These are phyloP conservation scores for Zosterops borbonicus DNA, from an alignment of 2,113 vertebrate species.

Conservation along the genomic window DNA sequence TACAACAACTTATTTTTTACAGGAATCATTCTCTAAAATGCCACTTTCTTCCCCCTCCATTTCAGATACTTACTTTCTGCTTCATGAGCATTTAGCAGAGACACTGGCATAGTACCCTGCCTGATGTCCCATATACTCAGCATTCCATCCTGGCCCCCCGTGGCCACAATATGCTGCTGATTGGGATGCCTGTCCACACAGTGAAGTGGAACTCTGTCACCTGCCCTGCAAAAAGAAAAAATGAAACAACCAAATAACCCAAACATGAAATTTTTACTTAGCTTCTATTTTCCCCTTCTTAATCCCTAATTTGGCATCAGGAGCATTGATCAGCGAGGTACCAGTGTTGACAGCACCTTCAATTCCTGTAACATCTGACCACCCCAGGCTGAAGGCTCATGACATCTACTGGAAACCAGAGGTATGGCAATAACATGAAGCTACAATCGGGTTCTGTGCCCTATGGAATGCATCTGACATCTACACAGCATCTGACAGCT, in stretches of 20 bases:
- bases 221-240: constrained; percentile 73
- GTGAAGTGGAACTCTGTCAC: constrained; percentile 90
- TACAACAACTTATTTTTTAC: not conserved
- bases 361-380: not conserved
- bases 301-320: not conserved
- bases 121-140: constrained; percentile 96
- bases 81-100: constrained; percentile 93
- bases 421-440: not conserved
- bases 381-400: not conserved
- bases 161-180: constrained; percentile 95
- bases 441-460: not conserved
- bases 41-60: not conserved
- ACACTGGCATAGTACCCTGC: constrained; percentile 87
- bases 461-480: not conserved
- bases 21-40: not conserved
- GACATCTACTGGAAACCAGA: not conserved
- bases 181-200: constrained; percentile 95
- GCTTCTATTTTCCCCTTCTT: not conserved
- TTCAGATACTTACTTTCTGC: constrained; percentile 87
- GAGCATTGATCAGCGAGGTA: not conserved
- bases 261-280: not conserved
- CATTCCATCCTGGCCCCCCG: constrained; percentile 95
- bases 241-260: not conserved
- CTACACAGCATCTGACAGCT: not conserved
- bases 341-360: fast-evolving